Evolutionary conservation across 2,797 vertebrate species (phyloP), one percentile per base, ranked within the genome.

Genomic region (Labeo calbasu): DNA sequence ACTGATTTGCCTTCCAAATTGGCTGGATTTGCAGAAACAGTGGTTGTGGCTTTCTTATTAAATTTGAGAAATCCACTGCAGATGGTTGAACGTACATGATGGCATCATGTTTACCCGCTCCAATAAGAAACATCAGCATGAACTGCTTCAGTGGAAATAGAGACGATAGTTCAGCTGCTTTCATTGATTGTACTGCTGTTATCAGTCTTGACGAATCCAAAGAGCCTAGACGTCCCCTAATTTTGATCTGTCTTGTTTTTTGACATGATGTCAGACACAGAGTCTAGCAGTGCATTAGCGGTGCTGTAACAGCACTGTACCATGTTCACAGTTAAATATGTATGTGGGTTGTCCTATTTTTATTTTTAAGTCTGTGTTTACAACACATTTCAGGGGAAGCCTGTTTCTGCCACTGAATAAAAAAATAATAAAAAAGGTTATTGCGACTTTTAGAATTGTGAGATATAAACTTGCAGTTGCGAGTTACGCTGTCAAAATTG

Each of bases 31-130:
- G 43, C 85, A 86, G 55, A 89, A 91, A 90, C 91, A 80, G 88
- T 87, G 89, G 88, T 87, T 86, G 86, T 88, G 70, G 75, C 43
- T 85, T 92, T 89, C 85, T 76, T 86, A 88, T 92, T 86, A 76
- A 13, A 79, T 89, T 85, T 36, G 75, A 19, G 28, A 89, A 90
- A 92, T 86, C 48, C 51, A 86, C n/a, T 85, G 43, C 91, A 92
- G 89, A 91, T 92, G 90, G 87, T 84, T 25, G 23, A 71, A 23
- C 76, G 32, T 71, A 86, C 5, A 1, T 77, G 79, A 4, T 73
- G 61, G 51, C 65, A 79, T 79, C 14, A 28, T 78, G 51, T 89
- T 89, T 85, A 77, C 80, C 75, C 7, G 61, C 80, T 55, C 80
- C 86, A 66, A 82, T 79, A 43, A 70, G 69, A 89, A 86, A 87